Evolutionary conservation across 2,113 vertebrate genomes (phyloP).

Genomic region (Nannobrachium achirus): DNA sequence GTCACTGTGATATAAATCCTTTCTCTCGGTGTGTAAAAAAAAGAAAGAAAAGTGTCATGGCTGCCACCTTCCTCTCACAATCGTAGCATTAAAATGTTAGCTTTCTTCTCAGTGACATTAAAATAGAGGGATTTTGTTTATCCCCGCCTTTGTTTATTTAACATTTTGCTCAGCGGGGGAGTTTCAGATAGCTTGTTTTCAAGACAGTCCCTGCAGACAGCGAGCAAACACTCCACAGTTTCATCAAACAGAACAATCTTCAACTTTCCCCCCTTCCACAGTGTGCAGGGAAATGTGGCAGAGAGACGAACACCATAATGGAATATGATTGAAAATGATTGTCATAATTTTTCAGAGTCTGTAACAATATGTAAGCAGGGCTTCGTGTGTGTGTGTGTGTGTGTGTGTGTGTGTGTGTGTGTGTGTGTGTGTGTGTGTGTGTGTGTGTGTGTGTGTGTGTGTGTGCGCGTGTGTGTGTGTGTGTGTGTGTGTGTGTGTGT

Average conservation of each 20-base stretch:
- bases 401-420: too few species aligned
- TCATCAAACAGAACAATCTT: conserved; percentile 86
- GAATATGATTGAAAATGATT: conserved; percentile 83
- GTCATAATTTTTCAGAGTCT: conserved; percentile 78
- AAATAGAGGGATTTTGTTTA: conserved; percentile 87
- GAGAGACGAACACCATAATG: conserved; percentile 75
- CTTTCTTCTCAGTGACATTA: conserved; percentile 85
- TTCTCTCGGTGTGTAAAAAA: conserved; percentile 61
- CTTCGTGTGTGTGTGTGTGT: conserved; percentile 26
- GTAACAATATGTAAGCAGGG: conserved; percentile 70
- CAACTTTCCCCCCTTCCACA: conserved; percentile 80
- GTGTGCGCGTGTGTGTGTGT: neutral
- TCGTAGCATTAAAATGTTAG: conserved; percentile 75
- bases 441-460: neutral
- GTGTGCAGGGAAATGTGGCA: conserved; percentile 76
- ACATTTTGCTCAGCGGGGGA: conserved; percentile 85
- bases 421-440: too few species aligned
- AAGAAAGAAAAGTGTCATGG: conserved; percentile 61
- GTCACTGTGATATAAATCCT: conserved; percentile 48
- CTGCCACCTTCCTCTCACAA: conserved; percentile 66
- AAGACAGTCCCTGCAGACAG: conserved; percentile 85
- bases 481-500: too few species aligned
- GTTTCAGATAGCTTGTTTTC: conserved; percentile 86
- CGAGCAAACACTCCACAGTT: conserved; percentile 85
- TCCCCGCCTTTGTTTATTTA: conserved; percentile 85